Evolutionary conservation across 1,140 invertebrate species (phyloP).

Genomic region (Popillia japonica): DNA sequence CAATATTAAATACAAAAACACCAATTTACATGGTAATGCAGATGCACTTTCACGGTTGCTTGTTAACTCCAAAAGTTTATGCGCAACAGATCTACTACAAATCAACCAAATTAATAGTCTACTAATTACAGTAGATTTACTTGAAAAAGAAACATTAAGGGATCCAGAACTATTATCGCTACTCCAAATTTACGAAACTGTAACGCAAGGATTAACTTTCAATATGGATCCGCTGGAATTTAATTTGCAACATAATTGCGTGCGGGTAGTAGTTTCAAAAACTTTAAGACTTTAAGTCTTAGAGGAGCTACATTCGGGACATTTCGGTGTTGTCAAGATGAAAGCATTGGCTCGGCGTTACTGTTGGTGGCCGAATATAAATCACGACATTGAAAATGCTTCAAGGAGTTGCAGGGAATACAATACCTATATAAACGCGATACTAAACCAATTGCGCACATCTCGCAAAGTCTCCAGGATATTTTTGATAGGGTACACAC

Average conservation of each 20-base stretch:
- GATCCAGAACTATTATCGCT: background rate
- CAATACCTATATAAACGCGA: slow-evolving; percentile 43
- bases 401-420: slow-evolving; percentile 38
- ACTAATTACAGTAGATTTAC: background rate
- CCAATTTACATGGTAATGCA: slow-evolving; percentile 44
- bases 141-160: background rate
- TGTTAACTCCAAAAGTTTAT: slow-evolving; percentile 27
- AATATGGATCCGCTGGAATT: too few relatives aligned
- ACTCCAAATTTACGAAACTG: background rate
- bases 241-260: too few relatives aligned
- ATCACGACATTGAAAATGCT: slow-evolving; percentile 54
- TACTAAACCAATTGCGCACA: slow-evolving; percentile 44
- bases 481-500: too few relatives aligned
- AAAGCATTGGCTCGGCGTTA: slow-evolving; percentile 46
- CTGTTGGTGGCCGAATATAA: slow-evolving; percentile 46
- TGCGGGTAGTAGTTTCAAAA: slow-evolving; percentile 45
- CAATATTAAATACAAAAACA: slow-evolving; percentile 52
- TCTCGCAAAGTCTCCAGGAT: slow-evolving; percentile 50
- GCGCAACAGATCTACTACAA: background rate
- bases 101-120: too few relatives aligned
- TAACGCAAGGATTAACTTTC: too few relatives aligned
- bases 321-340: slow-evolving; percentile 48
- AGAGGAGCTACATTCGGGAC: too few relatives aligned
- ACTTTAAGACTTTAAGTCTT: slow-evolving; percentile 42
- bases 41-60: slow-evolving; percentile 53